These are phyloP conservation scores for Microhierax caerulescens DNA, from an alignment of 2,797 vertebrate species.

Conservation along the genomic window DNA sequence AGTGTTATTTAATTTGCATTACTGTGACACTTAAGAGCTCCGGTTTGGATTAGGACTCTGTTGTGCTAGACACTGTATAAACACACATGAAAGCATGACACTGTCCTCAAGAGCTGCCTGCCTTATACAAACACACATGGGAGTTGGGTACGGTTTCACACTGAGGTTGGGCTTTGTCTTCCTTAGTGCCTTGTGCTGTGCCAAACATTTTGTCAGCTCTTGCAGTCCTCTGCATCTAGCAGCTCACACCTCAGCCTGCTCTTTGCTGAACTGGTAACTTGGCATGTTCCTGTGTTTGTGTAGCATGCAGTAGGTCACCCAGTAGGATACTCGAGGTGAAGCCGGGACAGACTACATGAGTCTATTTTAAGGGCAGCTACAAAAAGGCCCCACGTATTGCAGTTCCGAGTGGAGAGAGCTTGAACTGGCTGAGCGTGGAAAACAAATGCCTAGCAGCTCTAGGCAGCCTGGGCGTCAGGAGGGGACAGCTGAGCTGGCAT, in stretches of 20 bases:
- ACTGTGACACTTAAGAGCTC: conserved; percentile 3
- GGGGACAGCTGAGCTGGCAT: neutral
- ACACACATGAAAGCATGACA: neutral
- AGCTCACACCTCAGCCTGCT: neutral
- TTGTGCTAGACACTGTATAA: conserved; percentile 7
- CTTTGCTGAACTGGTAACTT: neutral
- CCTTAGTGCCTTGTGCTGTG: neutral
- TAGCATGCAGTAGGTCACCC: neutral
- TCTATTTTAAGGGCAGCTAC: neutral
- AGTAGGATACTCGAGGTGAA: neutral
- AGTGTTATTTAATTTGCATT: conserved; percentile 40
- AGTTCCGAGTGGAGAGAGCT: neutral
- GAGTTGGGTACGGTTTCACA: neutral
- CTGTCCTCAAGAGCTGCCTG: neutral
- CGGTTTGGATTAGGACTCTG: neutral
- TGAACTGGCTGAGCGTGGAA: neutral
- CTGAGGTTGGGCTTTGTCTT: neutral
- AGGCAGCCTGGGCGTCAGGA: neutral
- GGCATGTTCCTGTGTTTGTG: neutral
- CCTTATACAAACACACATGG: neutral
- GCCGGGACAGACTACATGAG: neutral
- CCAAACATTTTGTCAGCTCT: neutral
- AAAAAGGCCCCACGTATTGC: neutral
- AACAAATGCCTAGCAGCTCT: neutral
- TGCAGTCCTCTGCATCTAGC: neutral